Conservation (phyloP, 2,797 vertebrate species). For the Leptodactylus fallax region DNA sequence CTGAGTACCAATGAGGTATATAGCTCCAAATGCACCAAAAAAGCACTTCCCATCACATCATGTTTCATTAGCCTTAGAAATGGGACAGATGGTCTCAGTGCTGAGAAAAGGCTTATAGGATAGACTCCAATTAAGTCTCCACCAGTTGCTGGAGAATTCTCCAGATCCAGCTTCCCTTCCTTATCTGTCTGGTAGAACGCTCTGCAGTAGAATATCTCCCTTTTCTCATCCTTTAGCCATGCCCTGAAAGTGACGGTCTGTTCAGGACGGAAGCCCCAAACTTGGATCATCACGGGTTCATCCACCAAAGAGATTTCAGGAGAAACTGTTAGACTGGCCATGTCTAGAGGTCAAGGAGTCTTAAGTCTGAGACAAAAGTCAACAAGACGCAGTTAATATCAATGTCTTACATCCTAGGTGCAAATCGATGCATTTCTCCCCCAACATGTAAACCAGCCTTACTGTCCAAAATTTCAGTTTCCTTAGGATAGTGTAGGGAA, state of each 20-base stretch:
- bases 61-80: constrained; percentile 77
- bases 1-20: constrained; percentile 34
- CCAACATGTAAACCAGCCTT: no score
- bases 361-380: background rate
- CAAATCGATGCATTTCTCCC: no score
- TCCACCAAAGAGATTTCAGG: constrained; percentile 70
- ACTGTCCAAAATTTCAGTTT: no score
- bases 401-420: no score
- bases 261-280: constrained; percentile 74
- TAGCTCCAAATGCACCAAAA: constrained; percentile 74
- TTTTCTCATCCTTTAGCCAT: constrained; percentile 48
- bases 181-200: constrained; percentile 71
- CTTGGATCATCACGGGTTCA: constrained; percentile 73
- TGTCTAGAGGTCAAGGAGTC: constrained; percentile 31
- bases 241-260: constrained; percentile 72
- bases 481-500: no score
- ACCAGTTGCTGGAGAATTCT: constrained; percentile 68
- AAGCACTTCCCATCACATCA: constrained; percentile 77
- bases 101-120: constrained; percentile 87
- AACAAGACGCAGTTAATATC: background rate
- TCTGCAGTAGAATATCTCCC: constrained; percentile 24
- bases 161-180: constrained; percentile 75
- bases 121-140: constrained; percentile 83
- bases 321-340: constrained; percentile 65
- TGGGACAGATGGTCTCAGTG: constrained; percentile 74